Conservation (phyloP, 1,140 invertebrate species). For the Neocloeon triangulifer region DNA sequence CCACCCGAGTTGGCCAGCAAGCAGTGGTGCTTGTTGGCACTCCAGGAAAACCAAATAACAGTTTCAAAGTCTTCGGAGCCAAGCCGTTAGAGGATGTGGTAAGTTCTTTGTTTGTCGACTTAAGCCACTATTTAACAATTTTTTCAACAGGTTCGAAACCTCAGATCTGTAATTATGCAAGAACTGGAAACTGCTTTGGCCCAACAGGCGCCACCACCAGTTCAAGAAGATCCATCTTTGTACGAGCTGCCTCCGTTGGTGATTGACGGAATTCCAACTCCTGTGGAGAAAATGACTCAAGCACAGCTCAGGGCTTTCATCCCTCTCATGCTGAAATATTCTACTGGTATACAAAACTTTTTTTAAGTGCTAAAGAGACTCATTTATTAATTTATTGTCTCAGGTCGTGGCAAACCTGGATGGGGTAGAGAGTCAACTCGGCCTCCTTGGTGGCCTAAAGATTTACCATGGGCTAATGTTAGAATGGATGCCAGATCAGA, state of each 20-base stretch:
- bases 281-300: constrained; percentile 97
- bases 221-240: constrained; percentile 73
- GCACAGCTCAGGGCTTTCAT: constrained; percentile 91
- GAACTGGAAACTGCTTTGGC: constrained; percentile 80
- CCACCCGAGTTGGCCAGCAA: constrained; percentile 90
- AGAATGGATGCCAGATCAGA: constrained; percentile 89
- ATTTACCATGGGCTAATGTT: constrained; percentile 93
- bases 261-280: constrained; percentile 93
- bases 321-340: constrained; percentile 94
- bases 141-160: constrained; percentile 42
- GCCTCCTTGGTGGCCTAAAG: constrained; percentile 93
- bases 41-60: constrained; percentile 87
- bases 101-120: constrained; percentile 12
- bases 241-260: constrained; percentile 89
- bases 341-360: constrained; percentile 38
- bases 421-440: constrained; percentile 90
- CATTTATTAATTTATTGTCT: constrained; percentile 7
- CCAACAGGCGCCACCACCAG: constrained; percentile 79
- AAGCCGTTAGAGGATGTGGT: constrained; percentile 91
- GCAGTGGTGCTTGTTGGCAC: constrained; percentile 88
- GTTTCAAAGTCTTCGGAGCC: constrained; percentile 90
- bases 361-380: background rate
- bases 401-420: constrained; percentile 82
- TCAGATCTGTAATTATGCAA: constrained; percentile 77
- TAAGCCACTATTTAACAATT: too few species aligned